phyloP scores from a whole-genome alignment of 37 sponge, comb jelly and placozoan species.

The Tethya wilhelma region DNA sequence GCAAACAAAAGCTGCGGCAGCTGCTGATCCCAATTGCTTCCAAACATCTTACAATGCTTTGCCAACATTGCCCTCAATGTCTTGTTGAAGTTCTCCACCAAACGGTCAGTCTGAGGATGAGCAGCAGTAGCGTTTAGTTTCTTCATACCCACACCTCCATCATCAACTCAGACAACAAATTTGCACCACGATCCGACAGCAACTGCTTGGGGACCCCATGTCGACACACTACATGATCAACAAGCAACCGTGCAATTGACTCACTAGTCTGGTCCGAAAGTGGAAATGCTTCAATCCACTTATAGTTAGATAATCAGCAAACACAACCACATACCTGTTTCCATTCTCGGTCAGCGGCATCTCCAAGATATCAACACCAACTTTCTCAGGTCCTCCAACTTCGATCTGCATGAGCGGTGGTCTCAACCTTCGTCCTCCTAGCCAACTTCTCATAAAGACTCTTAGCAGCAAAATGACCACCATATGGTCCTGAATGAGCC shows the following conservation, averaged over 20 bases:
- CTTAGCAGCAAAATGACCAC: constrained; percentile 2
- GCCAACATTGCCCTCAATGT: constrained; percentile 11
- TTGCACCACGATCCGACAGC: constrained; percentile 22
- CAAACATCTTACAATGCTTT: not conserved
- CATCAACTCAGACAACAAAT: constrained; percentile 4
- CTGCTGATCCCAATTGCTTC: constrained; percentile 1
- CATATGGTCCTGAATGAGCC: constrained; percentile 1
- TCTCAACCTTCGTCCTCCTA: constrained; percentile 8
- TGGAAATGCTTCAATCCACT: constrained; percentile 28
- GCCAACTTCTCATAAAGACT: not conserved
- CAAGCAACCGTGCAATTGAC: constrained; percentile 18
- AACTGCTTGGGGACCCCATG: too few relatives aligned
- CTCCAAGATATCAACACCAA: constrained; percentile 40
- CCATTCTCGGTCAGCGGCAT: constrained; percentile 35
- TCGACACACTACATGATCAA: constrained; percentile 16
- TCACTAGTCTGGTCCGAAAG: constrained; percentile 11
- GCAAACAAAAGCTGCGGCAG: constrained; percentile 5
- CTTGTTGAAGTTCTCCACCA: constrained; percentile 14
- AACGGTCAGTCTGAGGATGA: constrained; percentile 17
- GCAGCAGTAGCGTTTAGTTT: constrained; percentile 19
- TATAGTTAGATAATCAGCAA: constrained; percentile 30
- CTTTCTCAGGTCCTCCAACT: too few relatives aligned
- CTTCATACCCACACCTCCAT: constrained; percentile 8
- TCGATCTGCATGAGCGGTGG: too few relatives aligned
- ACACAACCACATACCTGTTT: too few relatives aligned